Base-by-base conservation (phyloP, 2,888 invertebrate species). In the Volucella zonaria region DNA sequence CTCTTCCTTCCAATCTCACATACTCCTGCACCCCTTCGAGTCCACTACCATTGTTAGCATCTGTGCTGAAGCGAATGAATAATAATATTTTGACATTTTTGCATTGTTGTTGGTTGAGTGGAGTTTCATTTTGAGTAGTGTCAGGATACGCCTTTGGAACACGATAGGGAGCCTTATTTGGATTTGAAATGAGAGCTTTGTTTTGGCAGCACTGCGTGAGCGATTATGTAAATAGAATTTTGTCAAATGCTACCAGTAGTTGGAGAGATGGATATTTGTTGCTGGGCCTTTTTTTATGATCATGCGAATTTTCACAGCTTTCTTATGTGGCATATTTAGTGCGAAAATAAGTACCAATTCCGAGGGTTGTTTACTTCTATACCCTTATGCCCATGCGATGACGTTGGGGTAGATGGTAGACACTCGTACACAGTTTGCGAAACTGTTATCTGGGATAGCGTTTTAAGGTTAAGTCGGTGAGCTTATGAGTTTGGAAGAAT, bases 221-320 rank as follows among this genome's bases (percentile, higher is more conserved):
- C 43, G 59, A 61, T 68, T 76, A 76, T 76, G 76, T 52, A 76
- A 76, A 76, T 76, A 54, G 61, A 9, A 47, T n/a, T 62, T 62
- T 14, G 47, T 31, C 3, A 31, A 10, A 31, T 31, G 31, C 6
- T 31, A 31, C 6, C 6, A 31, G 4, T 6, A 31, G 4, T 31
- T 31, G 6, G 23, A 3, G 62, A 23, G 62, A 9, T 31, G n/a
- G n/a, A 47, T 62, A 47, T 56, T 15, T 56, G 38, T 56, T 58
- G 8, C 10, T 14, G 14, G 14, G n/a, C 15, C 47, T 14, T 49
- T 49, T 14, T 49, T n/a, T 14, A 14, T 49, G 47, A 14, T 14
- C 47, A 12, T 49, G n/a, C 1, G 47, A 31, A 6, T 6, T 31
- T 31, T 31, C 31, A 31, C 31, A 31, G 4, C 31, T 31, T 31